These are phyloP conservation scores for Enteromius radiatus DNA, from an alignment of 2,797 vertebrate species.

Conservation along the genomic window DNA sequence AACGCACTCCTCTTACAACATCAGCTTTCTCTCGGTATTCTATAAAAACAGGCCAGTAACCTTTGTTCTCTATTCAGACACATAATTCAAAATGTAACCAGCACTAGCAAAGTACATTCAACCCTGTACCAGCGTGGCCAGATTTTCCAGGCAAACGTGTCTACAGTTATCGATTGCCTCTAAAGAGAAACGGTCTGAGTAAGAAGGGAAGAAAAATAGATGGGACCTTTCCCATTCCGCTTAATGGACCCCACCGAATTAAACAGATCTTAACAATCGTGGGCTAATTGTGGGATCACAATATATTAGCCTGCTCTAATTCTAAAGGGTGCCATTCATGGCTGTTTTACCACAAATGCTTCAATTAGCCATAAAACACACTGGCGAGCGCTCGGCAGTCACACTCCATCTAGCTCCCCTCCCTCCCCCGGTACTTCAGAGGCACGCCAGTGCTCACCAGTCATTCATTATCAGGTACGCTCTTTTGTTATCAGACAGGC, in stretches of 20 bases:
- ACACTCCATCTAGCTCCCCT: slow-evolving; percentile 50
- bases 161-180: slow-evolving; percentile 72
- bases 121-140: slow-evolving; percentile 30
- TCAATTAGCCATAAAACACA: slow-evolving; percentile 84
- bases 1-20: slow-evolving; percentile 24
- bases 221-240: slow-evolving; percentile 74
- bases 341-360: slow-evolving; percentile 82
- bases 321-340: slow-evolving; percentile 82
- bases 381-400: slow-evolving; percentile 73
- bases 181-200: slow-evolving; percentile 63
- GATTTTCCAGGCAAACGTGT: slow-evolving; percentile 63
- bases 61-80: slow-evolving; percentile 37
- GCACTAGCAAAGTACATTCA: slow-evolving; percentile 27
- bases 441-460: slow-evolving; percentile 70
- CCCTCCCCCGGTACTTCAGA: slow-evolving; percentile 36
- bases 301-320: slow-evolving; percentile 84
- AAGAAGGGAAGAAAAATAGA: slow-evolving; percentile 69
- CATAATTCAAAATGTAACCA: slow-evolving; percentile 38
- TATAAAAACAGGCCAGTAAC: slow-evolving; percentile 21
- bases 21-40: slow-evolving; percentile 13
- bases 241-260: slow-evolving; percentile 91
- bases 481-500: slow-evolving; percentile 77
- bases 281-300: slow-evolving; percentile 88
- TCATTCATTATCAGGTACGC: slow-evolving; percentile 81
- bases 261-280: slow-evolving; percentile 85